Conservation (phyloP, 2,113 vertebrate species). For the Dermatemys mawii region DNA sequence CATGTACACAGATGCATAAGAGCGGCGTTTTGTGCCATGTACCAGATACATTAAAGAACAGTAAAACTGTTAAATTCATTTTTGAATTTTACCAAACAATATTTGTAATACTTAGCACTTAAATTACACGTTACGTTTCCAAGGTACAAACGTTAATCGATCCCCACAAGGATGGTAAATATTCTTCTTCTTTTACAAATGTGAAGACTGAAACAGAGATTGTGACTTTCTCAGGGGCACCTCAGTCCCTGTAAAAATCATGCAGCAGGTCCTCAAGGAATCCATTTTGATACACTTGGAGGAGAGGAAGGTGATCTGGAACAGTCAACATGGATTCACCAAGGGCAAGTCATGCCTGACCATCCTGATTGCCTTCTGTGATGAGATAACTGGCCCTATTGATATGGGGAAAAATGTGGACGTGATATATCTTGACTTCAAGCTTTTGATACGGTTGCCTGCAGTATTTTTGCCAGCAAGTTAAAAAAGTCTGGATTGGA, state of each 20-base stretch:
- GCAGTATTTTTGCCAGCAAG: no score
- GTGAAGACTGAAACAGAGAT: slow-evolving; percentile 30
- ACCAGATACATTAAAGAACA: slow-evolving; percentile 43
- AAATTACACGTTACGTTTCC: not conserved
- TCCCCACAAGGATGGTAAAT: not conserved
- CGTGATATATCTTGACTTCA: no score
- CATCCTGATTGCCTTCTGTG: no score
- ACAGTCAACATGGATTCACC: no score
- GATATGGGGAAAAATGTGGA: no score
- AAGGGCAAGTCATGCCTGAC: no score
- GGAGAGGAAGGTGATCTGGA: no score
- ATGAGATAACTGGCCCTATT: no score
- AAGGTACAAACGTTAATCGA: not conserved
- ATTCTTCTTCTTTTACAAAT: not conserved
- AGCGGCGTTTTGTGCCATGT: slow-evolving; percentile 11
- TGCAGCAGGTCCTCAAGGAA: no score
- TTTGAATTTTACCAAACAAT: not conserved
- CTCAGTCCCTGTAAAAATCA: not conserved
- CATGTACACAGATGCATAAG: not conserved
- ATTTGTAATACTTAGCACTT: not conserved
- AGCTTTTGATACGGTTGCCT: no score
- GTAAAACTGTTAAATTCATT: not conserved
- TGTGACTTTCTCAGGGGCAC: slow-evolving; percentile 22
- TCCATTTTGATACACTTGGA: no score
- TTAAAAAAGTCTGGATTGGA: no score